Base-by-base conservation (phyloP, 2,797 vertebrate genomes). In the Telmatherina bonti region DNA sequence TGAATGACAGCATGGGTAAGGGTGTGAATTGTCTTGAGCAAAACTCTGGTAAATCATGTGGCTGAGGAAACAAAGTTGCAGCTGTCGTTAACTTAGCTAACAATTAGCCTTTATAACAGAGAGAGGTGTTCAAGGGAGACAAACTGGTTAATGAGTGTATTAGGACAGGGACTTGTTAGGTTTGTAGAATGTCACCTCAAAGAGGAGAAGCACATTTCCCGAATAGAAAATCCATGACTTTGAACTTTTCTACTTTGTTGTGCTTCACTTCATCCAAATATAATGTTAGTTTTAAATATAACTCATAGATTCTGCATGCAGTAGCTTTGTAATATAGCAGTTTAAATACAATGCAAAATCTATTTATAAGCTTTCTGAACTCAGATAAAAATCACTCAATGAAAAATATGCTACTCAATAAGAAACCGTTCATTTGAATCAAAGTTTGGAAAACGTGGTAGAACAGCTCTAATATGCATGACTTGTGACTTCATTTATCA, bases 121-220 rank as follows among this genome's bases (percentile, higher is more conserved):
- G 86, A 78, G 92, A 92, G 93, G 95, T 96, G 93, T 95, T 95
- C 93, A 95, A 93, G 94, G 92, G 91, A 95, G 92, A 95, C 92
- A 90, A 89, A 94, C 89, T 93, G 91, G 96, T 97, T 97, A 98
- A 97, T 97, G 87, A 97, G 91, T 97, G 92, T 86, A 78, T 81
- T 87, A 72, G 80, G 87, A 89, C 80, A 79, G 86, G 82, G 80
- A 86, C 62, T 90, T 76, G 86, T 72, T 65, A 73, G 72, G 65
- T 61, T 55, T 89, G 79, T 53, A 81, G 74, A 78, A 76, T 51
- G 67, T 72, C 91, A 91, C 92, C 91, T 81, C 7, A 56, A 35
- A 62, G 2, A n/a, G 71, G 49, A 63, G 49, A 83, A 54, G 72
- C 7, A 45, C 24, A 11, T 22, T 49, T 66, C 60, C 15, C 26